Evolutionary conservation across 1,140 invertebrate genomes (phyloP).

Genomic region (Anthonomus grandis): DNA sequence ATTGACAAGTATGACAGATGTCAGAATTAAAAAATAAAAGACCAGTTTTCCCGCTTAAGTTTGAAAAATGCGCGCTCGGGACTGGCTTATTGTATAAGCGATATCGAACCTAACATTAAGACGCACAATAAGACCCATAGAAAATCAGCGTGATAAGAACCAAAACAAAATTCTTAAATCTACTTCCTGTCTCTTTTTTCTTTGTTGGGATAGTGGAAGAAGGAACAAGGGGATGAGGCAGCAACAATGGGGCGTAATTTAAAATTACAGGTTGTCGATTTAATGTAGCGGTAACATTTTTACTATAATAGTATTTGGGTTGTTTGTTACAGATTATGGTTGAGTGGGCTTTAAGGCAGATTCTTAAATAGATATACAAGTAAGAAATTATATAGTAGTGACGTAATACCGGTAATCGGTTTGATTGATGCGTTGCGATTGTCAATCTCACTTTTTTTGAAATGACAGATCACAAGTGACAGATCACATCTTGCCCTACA

Average conservation of each 20-base stretch:
- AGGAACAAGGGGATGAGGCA: no score
- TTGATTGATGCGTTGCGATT: no score
- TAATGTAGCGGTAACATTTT: conserved; percentile 15
- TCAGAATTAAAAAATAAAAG: neutral
- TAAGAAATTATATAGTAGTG: no score
- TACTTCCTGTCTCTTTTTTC: conserved; percentile 14
- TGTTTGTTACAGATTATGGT: no score
- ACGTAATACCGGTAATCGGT: no score
- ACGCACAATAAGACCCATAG: conserved; percentile 7
- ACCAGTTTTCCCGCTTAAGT: neutral
- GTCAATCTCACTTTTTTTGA: no score
- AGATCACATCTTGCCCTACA: no score
- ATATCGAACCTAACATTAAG: conserved; percentile 16
- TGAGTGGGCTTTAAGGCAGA: no score
- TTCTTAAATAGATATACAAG: no score
- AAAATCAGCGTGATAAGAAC: neutral
- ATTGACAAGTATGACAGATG: neutral
- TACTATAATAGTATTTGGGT: no score
- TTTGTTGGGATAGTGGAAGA: no score
- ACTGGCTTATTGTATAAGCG: conserved; percentile 4
- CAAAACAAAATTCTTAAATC: conserved; percentile 17
- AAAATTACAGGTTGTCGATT: conserved; percentile 12
- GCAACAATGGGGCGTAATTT: conserved; percentile 7
- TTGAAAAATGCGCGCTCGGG: conserved; percentile 1
- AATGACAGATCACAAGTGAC: no score